Evolutionary conservation across 2,888 invertebrate genomes (phyloP), one percentile per base, ranked within the genome.

Genomic region (Harpalus rubripes): DNA sequence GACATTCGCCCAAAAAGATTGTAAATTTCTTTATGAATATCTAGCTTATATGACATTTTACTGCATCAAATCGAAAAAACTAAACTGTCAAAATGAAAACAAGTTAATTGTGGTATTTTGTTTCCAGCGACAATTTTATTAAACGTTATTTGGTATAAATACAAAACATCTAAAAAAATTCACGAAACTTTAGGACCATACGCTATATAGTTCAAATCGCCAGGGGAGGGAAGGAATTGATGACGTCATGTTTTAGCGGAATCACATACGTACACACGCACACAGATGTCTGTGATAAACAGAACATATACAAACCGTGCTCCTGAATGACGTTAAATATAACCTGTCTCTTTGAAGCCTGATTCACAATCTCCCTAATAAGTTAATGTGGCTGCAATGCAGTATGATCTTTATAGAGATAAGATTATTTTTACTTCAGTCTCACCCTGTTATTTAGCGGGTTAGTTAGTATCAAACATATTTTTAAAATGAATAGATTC

Each of bases 331-430:
- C 78, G 58, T 58, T 78, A 78, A 78, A 78, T 78, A 78, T 78
- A 78, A 58, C 78, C 78, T 78, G 78, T 78, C 78, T 32, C 18
- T 78, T 78, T 78, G 58, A 78, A 8, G 78, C 26, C 15, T 58
- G 78, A 58, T 78, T 78, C 78, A 78, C 78, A 78, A 78, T 78
- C 78, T 78, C 32, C 7, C 56, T 78, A 78, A 78, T 78, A 78
- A 78, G 78, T 78, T 58, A 74, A 74, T 74, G 78, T 68, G 44
- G 44, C 41, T 44, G 78, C 78, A 78, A 32, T 78, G 58, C 78
- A 74, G 58, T 22, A 56, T 22, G 56, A 78, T 78, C 41, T 41
- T 1, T 16, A 18, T 4, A 7, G 7, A 52, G 72, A 74, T 74
- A 74, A 44, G 1, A 6, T 15, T 72, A 44, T 44, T 74, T 74